Evolutionary conservation across 2,888 invertebrate genomes (phyloP), one percentile per base, ranked within the genome.

Genomic region (Protonemura montana): DNA sequence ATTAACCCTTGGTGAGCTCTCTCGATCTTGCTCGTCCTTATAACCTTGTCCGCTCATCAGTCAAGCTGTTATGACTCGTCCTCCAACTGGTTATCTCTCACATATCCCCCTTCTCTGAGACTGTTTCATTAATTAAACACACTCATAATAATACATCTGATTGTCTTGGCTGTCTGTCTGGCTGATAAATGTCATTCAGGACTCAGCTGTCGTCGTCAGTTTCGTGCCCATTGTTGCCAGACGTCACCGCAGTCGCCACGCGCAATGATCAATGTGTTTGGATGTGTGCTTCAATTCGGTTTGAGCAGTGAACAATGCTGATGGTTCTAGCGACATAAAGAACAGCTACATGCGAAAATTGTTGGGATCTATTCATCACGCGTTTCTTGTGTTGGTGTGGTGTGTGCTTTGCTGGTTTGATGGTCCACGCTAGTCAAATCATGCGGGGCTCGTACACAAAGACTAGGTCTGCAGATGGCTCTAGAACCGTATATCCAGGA

Each of bases 141-240:
- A 59, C 3, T 59, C 3, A 59, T 59, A 59, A 3, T 1, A 59
- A 59, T 59, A 59, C 21, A 59, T 59, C 13, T 59, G 59, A 59
- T 59, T 59, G 59, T 59, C 59, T 59, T 59, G 59, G 59, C 21
- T 59, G 59, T 59, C 21, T 59, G 59, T 59, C 59, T 59, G 59
- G 13, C 59, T 59, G 59, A 59, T 59, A 59, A 59, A 59, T 59
- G 59, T 59, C 59, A 59, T 59, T 59, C 59, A 13, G 59, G 59
- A 59, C 13, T 59, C 59, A 59, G 59, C 59, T 59, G 59, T 59
- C 59, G 59, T 59, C 59, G 59, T 59, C 59, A 59, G 59, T 59
- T 59, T 21, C 21, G 13, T 21, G 21, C 10, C 35, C 59, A 59
- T 21, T 10, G 59, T 59, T 59, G 59, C 59, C 59, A 59, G 59